Evolutionary conservation across 2,888 invertebrate genomes (phyloP).

Genomic region (Mythimna ferrago): DNA sequence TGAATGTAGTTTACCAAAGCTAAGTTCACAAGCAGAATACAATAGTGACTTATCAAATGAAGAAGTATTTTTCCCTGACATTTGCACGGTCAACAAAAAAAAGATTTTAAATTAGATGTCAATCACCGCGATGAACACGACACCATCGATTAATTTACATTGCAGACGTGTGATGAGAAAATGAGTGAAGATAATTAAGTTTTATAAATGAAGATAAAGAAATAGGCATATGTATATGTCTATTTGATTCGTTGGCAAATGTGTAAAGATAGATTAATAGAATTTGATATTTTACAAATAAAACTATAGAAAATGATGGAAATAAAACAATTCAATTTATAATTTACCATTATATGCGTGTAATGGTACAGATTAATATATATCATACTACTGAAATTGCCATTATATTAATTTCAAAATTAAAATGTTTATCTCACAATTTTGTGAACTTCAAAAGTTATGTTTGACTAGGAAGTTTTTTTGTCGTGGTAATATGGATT

Average conservation of each 20-base stretch:
- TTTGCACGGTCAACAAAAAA: constrained; percentile 12
- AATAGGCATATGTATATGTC: neutral
- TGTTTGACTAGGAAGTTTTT: neutral
- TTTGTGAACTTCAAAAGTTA: neutral
- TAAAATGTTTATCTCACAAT: neutral
- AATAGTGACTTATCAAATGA: neutral
- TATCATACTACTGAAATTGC: neutral
- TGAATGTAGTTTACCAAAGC: neutral
- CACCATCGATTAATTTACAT: constrained; percentile 14
- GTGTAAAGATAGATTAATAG: too few relatives aligned
- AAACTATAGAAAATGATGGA: neutral
- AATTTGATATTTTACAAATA: too few relatives aligned
- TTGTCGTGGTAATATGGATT: constrained; percentile 2
- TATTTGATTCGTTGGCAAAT: too few relatives aligned
- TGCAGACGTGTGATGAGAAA: neutral
- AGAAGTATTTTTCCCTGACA: neutral
- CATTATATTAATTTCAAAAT: neutral
- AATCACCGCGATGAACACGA: constrained; percentile 39
- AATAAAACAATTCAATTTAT: neutral
- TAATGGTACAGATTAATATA: neutral
- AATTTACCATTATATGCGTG: neutral
- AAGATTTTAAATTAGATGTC: constrained; percentile 51
- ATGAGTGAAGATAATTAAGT: neutral
- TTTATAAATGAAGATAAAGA: too few relatives aligned
- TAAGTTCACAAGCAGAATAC: neutral